Evolutionary conservation across 2,113 vertebrate genomes (phyloP).

Genomic region (Scomber colias): DNA sequence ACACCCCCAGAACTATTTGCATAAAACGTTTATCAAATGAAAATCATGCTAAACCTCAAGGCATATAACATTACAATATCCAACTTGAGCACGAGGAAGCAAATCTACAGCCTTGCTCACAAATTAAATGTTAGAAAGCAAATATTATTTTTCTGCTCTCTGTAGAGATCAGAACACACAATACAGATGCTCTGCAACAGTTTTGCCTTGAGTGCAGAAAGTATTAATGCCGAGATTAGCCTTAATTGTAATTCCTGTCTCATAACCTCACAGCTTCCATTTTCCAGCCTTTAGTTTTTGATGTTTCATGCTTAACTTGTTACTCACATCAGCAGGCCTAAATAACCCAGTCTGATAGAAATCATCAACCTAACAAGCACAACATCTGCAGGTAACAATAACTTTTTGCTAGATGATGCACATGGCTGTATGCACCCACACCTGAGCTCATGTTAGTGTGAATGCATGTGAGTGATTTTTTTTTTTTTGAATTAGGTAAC

Average conservation of each 20-base stretch:
- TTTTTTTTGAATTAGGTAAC: slow-evolving; percentile 49
- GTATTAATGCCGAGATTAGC: slow-evolving; percentile 56
- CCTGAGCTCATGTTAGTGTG: slow-evolving; percentile 44
- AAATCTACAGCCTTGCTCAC: slow-evolving; percentile 29
- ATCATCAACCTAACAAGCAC: slow-evolving; percentile 62
- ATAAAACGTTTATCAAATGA: slow-evolving; percentile 28
- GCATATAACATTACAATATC: slow-evolving; percentile 25
- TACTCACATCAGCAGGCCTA: slow-evolving; percentile 61
- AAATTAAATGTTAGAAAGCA: slow-evolving; percentile 52
- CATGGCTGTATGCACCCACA: slow-evolving; percentile 43
- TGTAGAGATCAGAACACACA: slow-evolving; percentile 34
- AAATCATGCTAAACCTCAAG: slow-evolving; percentile 13
- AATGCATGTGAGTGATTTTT: not conserved
- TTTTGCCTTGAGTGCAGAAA: slow-evolving; percentile 60
- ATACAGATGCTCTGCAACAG: slow-evolving; percentile 39
- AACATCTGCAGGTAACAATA: slow-evolving; percentile 67
- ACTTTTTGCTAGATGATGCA: slow-evolving; percentile 36
- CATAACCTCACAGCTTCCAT: slow-evolving; percentile 58
- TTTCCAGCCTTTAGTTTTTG: slow-evolving; percentile 66
- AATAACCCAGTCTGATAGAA: slow-evolving; percentile 72
- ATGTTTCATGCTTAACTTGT: slow-evolving; percentile 74
- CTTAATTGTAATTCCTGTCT: slow-evolving; percentile 69
- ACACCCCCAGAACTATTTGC: not conserved
- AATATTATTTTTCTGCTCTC: slow-evolving; percentile 31
- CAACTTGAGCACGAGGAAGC: slow-evolving; percentile 22